Percentiles rank a stretch among this genome's conserved stretches.
Conservation (phyloP, 2,797 vertebrate species). For the Gambelia wislizenii region DNA sequence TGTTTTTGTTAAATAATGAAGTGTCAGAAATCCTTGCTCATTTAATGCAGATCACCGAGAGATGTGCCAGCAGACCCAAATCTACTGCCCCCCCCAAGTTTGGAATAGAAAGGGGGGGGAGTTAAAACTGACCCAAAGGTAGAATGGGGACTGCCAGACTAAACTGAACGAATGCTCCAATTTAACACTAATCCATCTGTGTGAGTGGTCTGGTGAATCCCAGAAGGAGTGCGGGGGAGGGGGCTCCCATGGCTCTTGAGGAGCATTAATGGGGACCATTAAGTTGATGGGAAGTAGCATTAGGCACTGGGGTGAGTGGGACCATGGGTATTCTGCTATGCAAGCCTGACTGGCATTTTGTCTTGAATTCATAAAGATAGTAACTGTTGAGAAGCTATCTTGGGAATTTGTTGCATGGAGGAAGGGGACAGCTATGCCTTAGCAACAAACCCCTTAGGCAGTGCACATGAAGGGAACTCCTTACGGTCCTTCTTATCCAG, state of each 20-base stretch:
- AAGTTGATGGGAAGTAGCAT: neutral
- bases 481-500: neutral
- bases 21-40: neutral
- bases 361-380: neutral
- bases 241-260: neutral
- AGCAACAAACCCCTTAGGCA: neutral
- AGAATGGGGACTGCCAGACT: neutral
- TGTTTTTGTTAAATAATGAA: neutral
- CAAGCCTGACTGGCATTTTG: neutral
- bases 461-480: neutral
- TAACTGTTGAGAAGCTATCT: neutral
- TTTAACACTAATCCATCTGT: neutral
- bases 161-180: neutral
- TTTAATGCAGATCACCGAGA: too few relatives aligned
- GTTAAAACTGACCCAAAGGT: neutral
- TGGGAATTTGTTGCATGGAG: neutral
- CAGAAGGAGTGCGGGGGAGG: neutral
- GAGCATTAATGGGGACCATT: neutral
- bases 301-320: neutral
- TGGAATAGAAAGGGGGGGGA: neutral
- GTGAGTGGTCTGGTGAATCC: neutral
- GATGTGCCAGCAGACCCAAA: too few relatives aligned
- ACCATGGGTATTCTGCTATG: neutral
- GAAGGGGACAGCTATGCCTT: neutral
- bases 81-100: neutral